A percentile compares a stretch with the other conserved stretches of the same genome.
These are phyloP conservation scores for Sinocyclocheilus anophthalmus DNA, from an alignment of 2,113 vertebrate species.

Conservation along the genomic window DNA sequence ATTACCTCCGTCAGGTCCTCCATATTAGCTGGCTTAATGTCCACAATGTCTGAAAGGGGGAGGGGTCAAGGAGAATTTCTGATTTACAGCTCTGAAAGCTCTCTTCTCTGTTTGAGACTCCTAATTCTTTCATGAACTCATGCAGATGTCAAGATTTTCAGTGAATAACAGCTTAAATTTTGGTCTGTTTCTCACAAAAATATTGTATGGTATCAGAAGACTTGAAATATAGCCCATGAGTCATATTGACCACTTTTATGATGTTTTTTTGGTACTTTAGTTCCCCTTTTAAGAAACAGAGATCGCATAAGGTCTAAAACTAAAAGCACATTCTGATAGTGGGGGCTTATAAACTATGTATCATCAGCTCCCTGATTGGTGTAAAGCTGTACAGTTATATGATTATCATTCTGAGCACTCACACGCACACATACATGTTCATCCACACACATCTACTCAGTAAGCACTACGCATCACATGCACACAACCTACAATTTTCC, in stretches of 20 bases:
- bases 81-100: too few species aligned
- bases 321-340: neutral
- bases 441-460: too few species aligned
- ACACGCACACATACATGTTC: neutral
- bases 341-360: neutral
- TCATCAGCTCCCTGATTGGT: neutral
- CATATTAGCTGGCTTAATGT: slow-evolving; percentile 95
- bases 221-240: too few species aligned
- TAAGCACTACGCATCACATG: neutral
- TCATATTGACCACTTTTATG: neutral
- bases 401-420: slow-evolving; percentile 20
- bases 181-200: neutral
- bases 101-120: neutral
- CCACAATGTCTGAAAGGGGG: slow-evolving; percentile 84
- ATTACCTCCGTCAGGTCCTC: slow-evolving; percentile 94
- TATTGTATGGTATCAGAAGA: neutral
- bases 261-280: neutral
- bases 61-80: slow-evolving; percentile 57
- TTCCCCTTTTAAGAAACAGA: neutral
- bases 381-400: neutral
- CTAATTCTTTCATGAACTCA: neutral
- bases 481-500: slow-evolving; percentile 51
- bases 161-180: neutral
- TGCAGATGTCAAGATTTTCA: neutral
- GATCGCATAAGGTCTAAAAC: neutral